Conservation (phyloP, 2,888 invertebrate species). For the Ophion ventricosus region DNA sequence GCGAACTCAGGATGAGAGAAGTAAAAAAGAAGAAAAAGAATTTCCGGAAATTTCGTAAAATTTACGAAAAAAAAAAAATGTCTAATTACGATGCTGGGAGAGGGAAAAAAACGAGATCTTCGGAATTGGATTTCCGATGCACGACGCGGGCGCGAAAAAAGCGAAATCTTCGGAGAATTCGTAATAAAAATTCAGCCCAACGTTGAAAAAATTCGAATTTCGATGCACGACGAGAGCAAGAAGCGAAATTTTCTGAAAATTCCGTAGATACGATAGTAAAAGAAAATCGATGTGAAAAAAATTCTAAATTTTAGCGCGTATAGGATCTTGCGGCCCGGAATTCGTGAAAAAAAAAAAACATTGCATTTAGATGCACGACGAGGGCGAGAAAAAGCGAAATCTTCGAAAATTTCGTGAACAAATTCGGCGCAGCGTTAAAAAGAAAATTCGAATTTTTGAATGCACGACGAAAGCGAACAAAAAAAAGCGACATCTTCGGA, state of each 20-base stretch:
- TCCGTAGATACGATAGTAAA: neutral
- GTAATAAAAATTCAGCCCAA: neutral
- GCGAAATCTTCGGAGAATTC: neutral
- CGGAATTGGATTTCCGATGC: neutral
- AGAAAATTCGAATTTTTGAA: too few species aligned
- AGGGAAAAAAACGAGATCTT: too few species aligned
- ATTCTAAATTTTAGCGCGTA: neutral
- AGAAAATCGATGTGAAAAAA: neutral
- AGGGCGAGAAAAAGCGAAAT: neutral
- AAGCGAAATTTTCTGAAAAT: neutral
- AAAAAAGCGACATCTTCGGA: neutral
- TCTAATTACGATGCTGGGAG: too few species aligned
- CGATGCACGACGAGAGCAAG: too few species aligned
- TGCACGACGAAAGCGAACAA: neutral
- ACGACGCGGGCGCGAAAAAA: neutral
- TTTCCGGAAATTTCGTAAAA: neutral
- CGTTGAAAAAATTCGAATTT: neutral
- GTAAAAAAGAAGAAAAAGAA: slow-evolving; percentile 5
- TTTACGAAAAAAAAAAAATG: neutral
- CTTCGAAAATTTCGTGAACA: neutral
- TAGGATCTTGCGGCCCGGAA: neutral
- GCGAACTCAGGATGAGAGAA: slow-evolving; percentile 35
- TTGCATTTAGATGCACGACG: too few species aligned
- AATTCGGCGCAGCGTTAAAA: neutral
- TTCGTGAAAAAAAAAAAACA: neutral